A percentile compares a stretch with the other conserved stretches of the same genome.
Conservation (phyloP, 2,113 vertebrate species). For the Zeus faber region DNA sequence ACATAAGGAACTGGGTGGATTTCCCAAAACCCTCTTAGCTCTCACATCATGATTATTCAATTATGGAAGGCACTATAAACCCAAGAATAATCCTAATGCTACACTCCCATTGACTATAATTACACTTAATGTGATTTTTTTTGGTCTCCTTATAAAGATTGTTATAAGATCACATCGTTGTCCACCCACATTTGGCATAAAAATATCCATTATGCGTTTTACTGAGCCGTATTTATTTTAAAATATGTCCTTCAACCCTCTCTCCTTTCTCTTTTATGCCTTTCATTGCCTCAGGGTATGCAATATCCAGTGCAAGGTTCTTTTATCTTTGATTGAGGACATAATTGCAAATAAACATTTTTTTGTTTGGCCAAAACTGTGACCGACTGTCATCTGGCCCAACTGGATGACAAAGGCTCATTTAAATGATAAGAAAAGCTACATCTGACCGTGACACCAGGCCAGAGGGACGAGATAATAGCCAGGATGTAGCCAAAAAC, state of each 20-base stretch:
- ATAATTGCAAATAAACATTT: conserved; percentile 21
- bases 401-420: conserved; percentile 45
- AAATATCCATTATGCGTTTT: conserved; percentile 27
- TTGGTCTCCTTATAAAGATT: conserved; percentile 41
- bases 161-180: conserved; percentile 48
- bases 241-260: conserved; percentile 31
- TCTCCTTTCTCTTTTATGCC: conserved; percentile 22
- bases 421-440: conserved; percentile 28
- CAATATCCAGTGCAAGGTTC: too few relatives aligned
- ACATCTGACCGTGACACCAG: conserved; percentile 29
- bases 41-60: conserved; percentile 11
- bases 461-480: conserved; percentile 48
- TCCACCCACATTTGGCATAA: conserved; percentile 33
- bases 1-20: not conserved
- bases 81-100: not conserved
- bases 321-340: too few relatives aligned
- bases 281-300: conserved; percentile 19
- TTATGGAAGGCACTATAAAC: conserved; percentile 12
- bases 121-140: conserved; percentile 31
- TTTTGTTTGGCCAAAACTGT: conserved; percentile 8
- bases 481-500: too few relatives aligned
- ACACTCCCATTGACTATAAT: conserved; percentile 2
- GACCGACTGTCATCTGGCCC: conserved; percentile 42
- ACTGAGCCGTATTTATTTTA: conserved; percentile 39
- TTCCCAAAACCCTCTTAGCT: conserved; percentile 4